These are phyloP conservation scores for Andrena hattorfiana DNA, from an alignment of 2,888 invertebrate genomes.

Conservation along the genomic window DNA sequence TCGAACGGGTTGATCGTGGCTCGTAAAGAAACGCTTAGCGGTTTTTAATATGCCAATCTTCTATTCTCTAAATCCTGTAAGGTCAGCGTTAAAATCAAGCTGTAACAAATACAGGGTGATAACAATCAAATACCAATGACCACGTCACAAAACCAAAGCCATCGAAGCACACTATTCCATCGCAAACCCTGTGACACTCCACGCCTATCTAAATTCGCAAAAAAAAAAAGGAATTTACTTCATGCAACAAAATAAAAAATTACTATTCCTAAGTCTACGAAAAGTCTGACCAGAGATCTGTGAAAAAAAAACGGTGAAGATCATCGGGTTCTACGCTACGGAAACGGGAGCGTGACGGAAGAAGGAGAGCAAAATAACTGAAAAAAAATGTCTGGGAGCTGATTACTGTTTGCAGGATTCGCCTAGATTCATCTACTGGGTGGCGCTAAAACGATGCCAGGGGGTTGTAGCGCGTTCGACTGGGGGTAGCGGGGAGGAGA, in stretches of 20 bases:
- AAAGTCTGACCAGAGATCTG: neutral
- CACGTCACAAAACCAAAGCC: neutral
- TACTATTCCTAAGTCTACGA: neutral
- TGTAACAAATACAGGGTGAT: constrained; percentile 15
- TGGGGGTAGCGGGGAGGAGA: constrained; percentile 28
- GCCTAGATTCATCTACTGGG: constrained; percentile 17
- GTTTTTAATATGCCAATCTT: neutral
- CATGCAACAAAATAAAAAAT: constrained; percentile 22
- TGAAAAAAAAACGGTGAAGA: neutral
- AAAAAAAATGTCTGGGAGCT: neutral
- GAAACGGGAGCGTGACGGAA: neutral
- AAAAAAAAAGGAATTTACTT: neutral
- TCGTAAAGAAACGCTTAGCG: neutral
- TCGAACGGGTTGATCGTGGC: neutral
- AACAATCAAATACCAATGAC: constrained; percentile 20
- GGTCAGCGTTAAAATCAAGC: constrained; percentile 12
- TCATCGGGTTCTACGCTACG: neutral
- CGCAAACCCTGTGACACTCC: neutral
- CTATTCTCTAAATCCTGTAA: neutral
- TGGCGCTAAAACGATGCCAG: constrained; percentile 1
- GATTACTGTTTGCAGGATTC: constrained; percentile 19
- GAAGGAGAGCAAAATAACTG: neutral
- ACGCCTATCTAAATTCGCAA: neutral
- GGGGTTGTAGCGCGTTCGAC: constrained; percentile 5
- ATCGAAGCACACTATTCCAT: neutral